Evolutionary conservation across 2,797 vertebrate genomes (phyloP), one percentile per base, ranked within the genome.

Genomic region (Novumbra hubbsi): DNA sequence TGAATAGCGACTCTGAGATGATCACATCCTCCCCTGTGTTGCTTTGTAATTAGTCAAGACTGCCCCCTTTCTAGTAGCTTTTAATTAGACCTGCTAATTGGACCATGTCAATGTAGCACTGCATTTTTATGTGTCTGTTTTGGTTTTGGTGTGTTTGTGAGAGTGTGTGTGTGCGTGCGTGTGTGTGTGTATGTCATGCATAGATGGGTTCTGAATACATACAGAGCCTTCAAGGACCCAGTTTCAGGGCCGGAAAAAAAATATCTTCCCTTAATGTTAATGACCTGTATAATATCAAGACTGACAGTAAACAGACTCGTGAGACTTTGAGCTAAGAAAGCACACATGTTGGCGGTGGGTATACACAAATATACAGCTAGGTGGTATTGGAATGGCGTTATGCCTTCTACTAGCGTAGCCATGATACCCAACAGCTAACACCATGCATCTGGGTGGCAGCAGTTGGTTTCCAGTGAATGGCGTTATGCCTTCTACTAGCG

Each of bases 61-160:
- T 74, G 85, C 80, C 80, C 62, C 71, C 72, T 82, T 83, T 57
- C n/a, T 75, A 16, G 84, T 27, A 78, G 74, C 71, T 90, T 87
- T 89, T 91, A 83, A 88, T 90, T 86, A 91, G 81, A 84, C 63
- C 73, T 75, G 76, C 81, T 91, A 88, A 91, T 88, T 89, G 78
- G 72, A 78, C 62, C 65, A 70, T 76, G 76, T 80, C 78, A 62
- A 67, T 80, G 81, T 78, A 79, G 78, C 68, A 73, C 65, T 75
- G 62, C 3, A 71, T 73, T 79, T 80, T 74, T 82, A 74, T 80
- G 50, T 76, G 83, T 62, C 24, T 57, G 50, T 28, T 27, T 30
- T 17, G 19, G 32, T 62, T 34, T 15, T 50, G 69, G n/a, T 38
- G 71, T 69, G 1, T 32, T 34, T 70, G n/a, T 45, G 72, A 55